Evolutionary conservation across 2,113 vertebrate genomes (phyloP).

Genomic region (Xiphias gladius): DNA sequence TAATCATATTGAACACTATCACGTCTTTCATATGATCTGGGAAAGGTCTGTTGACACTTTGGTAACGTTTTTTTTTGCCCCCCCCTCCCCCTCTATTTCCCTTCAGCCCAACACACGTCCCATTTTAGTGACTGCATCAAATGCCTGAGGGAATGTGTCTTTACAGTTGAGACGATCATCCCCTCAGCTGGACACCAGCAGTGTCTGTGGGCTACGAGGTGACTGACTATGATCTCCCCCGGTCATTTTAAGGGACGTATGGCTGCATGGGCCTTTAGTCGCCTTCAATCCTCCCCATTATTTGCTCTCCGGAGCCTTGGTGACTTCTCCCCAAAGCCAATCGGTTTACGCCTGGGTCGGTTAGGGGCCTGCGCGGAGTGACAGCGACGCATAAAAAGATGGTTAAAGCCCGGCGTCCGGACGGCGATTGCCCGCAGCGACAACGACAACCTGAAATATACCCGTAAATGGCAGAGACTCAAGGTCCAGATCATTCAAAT

Average conservation of each 20-base stretch:
- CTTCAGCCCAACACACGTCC: not conserved
- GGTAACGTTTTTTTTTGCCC: not conserved
- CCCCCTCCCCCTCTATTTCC: too few relatives aligned
- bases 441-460: not conserved
- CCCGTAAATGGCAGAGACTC: not conserved
- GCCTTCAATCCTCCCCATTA: constrained; percentile 68
- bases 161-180: not conserved
- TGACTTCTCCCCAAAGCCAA: constrained; percentile 81
- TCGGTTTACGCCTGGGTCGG: constrained; percentile 70
- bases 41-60: not conserved
- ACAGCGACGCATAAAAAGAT: constrained; percentile 41
- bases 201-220: constrained; percentile 12
- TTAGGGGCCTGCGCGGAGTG: constrained; percentile 52
- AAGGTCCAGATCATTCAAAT: not conserved
- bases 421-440: not conserved
- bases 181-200: not conserved
- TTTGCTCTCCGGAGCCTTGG: constrained; percentile 74
- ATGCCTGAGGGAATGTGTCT: not conserved
- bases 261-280: constrained; percentile 63
- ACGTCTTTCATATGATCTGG: not conserved
- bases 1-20: not conserved
- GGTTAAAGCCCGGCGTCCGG: constrained; percentile 10
- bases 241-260: constrained; percentile 62
- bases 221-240: constrained; percentile 44
- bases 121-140: not conserved